phyloP scores from a whole-genome alignment of 2,888 invertebrate species.

The Microctonus aethiopoides region DNA sequence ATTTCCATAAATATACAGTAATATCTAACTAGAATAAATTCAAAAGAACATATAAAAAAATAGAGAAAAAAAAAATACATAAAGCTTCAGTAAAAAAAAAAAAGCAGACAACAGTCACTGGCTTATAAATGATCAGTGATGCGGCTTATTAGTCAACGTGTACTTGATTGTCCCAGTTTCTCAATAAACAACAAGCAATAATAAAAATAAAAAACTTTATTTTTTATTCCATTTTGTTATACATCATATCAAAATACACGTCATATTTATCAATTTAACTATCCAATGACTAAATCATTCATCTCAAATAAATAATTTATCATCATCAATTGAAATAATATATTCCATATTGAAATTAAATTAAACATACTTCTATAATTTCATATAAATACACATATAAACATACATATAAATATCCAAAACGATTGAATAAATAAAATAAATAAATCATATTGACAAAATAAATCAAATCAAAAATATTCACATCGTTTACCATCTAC shows the following conservation, averaged over 20 bases:
- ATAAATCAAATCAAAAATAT: conserved; percentile 28
- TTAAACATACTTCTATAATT: too few species aligned
- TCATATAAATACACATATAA: too few species aligned
- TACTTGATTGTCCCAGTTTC: not conserved
- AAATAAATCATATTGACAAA: too few species aligned
- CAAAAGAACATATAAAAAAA: not conserved
- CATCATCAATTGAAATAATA: too few species aligned
- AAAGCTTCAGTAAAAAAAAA: not conserved
- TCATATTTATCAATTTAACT: too few species aligned
- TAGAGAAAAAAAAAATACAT: not conserved
- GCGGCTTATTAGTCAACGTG: conserved; percentile 2
- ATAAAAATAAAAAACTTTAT: not conserved
- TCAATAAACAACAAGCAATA: not conserved
- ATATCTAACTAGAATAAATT: not conserved
- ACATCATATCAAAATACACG: too few species aligned
- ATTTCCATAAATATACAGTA: not conserved
- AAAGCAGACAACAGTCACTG: not conserved
- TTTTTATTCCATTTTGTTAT: not conserved
- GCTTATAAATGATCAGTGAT: conserved; percentile 1
- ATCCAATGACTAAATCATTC: too few species aligned
- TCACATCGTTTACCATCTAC: not conserved
- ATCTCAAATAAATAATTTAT: too few species aligned
- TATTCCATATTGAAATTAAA: too few species aligned
- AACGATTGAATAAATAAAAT: conserved; percentile 12
- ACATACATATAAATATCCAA: too few species aligned